Conservation (phyloP, 2,113 vertebrate genomes). For the Proteles cristata region DNA sequence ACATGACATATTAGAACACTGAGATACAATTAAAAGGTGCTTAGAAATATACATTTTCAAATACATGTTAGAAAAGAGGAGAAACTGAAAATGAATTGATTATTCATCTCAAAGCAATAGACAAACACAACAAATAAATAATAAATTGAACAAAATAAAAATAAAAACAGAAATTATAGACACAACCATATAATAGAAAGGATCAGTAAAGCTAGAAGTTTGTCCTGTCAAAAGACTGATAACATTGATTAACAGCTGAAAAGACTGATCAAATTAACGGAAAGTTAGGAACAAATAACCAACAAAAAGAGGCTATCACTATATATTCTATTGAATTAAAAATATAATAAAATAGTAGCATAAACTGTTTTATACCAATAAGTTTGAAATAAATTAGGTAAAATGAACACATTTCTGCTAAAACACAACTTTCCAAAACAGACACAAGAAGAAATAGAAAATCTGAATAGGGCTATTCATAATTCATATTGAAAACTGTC, state of each 20-base stretch:
- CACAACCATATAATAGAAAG: background rate
- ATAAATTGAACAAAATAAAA: background rate
- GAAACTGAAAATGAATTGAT: background rate
- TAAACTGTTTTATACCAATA: background rate
- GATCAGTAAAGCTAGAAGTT: background rate
- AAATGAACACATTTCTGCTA: conserved; percentile 3
- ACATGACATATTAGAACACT: background rate
- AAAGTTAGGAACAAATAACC: background rate
- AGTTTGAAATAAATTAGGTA: conserved; percentile 10
- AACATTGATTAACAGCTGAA: background rate
- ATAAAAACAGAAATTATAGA: background rate
- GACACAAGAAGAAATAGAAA: background rate
- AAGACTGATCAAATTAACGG: background rate
- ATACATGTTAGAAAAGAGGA: background rate
- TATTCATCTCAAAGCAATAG: background rate
- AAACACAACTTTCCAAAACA: conserved; percentile 28
- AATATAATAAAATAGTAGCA: background rate
- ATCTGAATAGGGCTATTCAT: background rate
- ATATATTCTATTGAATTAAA: background rate
- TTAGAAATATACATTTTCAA: background rate
- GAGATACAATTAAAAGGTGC: background rate
- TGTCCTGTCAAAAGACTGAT: background rate
- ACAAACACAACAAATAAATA: background rate
- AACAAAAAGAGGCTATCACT: background rate
- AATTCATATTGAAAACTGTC: conserved; percentile 50